These are phyloP conservation scores for Agrilus mali DNA, from an alignment of 2,888 invertebrate genomes.

Conservation along the genomic window DNA sequence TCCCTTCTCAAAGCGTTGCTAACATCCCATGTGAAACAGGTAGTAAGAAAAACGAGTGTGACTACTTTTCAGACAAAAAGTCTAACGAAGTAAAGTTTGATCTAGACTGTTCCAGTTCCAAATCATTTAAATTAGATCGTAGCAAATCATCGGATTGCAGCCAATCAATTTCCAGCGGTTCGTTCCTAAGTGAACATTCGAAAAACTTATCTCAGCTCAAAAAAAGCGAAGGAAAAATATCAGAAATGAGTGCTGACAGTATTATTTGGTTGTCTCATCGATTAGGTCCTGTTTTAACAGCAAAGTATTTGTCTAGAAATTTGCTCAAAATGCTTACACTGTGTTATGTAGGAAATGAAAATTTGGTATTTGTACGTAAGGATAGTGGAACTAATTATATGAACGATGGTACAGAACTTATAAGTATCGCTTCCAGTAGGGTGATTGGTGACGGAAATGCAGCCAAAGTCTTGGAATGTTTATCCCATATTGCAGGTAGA, in stretches of 20 bases:
- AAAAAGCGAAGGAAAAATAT: conserved; percentile 43
- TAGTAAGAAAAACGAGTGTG: conserved; percentile 42
- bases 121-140: conserved; percentile 3
- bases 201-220: conserved; percentile 6
- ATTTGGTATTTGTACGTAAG: conserved; percentile 39
- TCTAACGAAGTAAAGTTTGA: conserved; percentile 11
- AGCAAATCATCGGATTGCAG: conserved; percentile 2
- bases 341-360: conserved; percentile 81
- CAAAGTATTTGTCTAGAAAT: conserved; percentile 81
- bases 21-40: conserved; percentile 52
- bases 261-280: conserved; percentile 87
- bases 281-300: conserved; percentile 86
- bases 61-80: conserved; percentile 18
- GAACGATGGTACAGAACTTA: conserved; percentile 37
- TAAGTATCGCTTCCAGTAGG: conserved; percentile 50
- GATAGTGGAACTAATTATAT: conserved; percentile 29
- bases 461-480: conserved; percentile 76
- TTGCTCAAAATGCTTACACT: conserved; percentile 85
- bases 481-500: conserved; percentile 75
- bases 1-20: conserved; percentile 44
- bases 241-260: conserved; percentile 79
- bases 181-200: background rate
- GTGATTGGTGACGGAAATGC: conserved; percentile 73
- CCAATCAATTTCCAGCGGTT: conserved; percentile 11
- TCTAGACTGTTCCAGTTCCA: conserved; percentile 6